Evolutionary conservation across 2,797 vertebrate species (phyloP).

Genomic region (Protonibea diacanthus): DNA sequence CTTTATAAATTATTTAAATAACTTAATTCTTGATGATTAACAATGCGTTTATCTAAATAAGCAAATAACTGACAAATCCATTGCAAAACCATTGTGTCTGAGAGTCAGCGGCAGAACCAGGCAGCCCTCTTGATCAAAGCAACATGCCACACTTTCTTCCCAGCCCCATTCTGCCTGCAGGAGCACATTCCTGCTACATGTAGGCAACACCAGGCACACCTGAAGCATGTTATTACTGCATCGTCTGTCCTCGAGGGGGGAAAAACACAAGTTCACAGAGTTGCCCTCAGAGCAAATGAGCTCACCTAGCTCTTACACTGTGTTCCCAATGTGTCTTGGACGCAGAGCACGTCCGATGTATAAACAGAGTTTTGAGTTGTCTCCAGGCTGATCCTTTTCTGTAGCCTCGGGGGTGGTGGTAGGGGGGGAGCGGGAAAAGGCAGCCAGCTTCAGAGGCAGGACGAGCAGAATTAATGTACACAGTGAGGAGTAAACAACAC

Average conservation of each 20-base stretch:
- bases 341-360: conserved; percentile 6
- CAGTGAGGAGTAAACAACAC: conserved; percentile 72
- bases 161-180: conserved; percentile 51
- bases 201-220: conserved; percentile 60
- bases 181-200: conserved; percentile 68
- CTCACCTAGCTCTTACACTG: conserved; percentile 25
- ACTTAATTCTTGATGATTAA: not conserved
- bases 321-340: conserved; percentile 37
- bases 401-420: not conserved
- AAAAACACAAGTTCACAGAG: conserved; percentile 44
- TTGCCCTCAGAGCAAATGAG: conserved; percentile 48
- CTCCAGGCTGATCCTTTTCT: conserved; percentile 22
- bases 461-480: conserved; percentile 62
- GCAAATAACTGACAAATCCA: not conserved
- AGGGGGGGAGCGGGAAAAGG: conserved; percentile 15
- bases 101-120: conserved; percentile 15
- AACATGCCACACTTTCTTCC: conserved; percentile 42
- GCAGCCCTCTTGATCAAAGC: conserved; percentile 43
- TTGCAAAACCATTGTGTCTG: not conserved
- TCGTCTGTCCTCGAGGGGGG: conserved; percentile 29
- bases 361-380: conserved; percentile 45
- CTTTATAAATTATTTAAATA: not conserved
- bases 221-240: conserved; percentile 66
- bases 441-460: conserved; percentile 13
- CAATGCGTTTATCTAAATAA: not conserved